Percentiles rank a stretch among this genome's conserved stretches.
These are phyloP conservation scores for Tursiops truncatus DNA, from an alignment of 2,113 vertebrate species.

Conservation along the genomic window DNA sequence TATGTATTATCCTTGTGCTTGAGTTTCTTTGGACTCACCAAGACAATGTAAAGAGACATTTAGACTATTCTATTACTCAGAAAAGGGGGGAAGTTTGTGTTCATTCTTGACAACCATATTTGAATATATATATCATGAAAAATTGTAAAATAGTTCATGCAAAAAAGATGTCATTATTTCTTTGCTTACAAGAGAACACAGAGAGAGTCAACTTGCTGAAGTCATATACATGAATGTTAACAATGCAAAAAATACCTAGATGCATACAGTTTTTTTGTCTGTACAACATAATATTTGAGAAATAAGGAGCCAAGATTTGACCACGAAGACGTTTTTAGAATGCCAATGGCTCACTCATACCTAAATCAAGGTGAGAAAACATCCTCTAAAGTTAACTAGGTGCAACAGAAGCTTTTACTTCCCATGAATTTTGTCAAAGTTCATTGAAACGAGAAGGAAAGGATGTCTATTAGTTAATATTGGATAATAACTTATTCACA, in stretches of 20 bases:
- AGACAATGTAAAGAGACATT: not conserved
- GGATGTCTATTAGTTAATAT: not conserved
- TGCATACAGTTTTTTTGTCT: not conserved
- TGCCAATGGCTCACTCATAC: not conserved
- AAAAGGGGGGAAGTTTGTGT: not conserved
- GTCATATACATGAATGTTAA: not conserved
- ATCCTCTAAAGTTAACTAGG: not conserved
- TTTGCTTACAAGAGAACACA: not conserved
- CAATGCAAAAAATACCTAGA: not conserved
- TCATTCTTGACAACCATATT: not conserved
- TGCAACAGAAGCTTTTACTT: not conserved
- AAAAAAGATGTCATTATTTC: not conserved
- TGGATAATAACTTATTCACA: not conserved
- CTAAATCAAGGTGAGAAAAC: not conserved
- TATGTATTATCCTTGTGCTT: constrained; percentile 13
- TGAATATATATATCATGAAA: not conserved
- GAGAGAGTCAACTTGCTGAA: not conserved
- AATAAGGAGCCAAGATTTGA: not conserved
- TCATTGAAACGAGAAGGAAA: not conserved
- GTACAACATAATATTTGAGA: not conserved
- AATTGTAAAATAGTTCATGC: not conserved
- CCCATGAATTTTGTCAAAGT: not conserved
- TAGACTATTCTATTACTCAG: not conserved
- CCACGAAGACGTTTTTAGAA: not conserved
- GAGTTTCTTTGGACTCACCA: not conserved